Base-by-base conservation (phyloP, 2,113 vertebrate species). In the Passer domesticus region DNA sequence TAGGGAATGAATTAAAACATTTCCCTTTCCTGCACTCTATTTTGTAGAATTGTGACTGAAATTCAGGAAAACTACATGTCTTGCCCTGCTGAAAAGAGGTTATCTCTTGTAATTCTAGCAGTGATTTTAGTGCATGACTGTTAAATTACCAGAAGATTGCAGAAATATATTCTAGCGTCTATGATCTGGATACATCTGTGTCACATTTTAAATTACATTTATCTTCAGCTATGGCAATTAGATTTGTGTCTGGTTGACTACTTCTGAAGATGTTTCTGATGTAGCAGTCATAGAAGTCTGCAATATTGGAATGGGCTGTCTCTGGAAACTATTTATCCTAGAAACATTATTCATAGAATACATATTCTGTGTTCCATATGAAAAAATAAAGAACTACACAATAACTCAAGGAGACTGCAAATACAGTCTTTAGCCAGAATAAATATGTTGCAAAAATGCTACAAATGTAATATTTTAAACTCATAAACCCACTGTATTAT, bases 191-290 rank as follows among this genome's bases (percentile, higher is more conserved):
- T 80, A 94, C 50, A 77, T 87, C 68, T 94, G 56, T 82, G 52
- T 92, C 55, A 47, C 35, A 89, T 95, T 96, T 94, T 89, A 66
- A 92, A 86, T 92, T 93, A 74, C 69, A 72, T 76, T 90, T 96
- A 82, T 81, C 85, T 95, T 84, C 90, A 95, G 58, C 82, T 86
- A 46, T 67, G 25, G 64, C 66, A 90, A 91, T 96, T 94, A 94
- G 46, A 72, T 85, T 75, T 70, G 49, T 60, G 49, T 28, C 52
- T 95, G 66, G 11, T 17, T 94, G 79, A 96, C 87, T 96, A 66
- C 73, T 93, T 96, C 63, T 87, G 84, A 87, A 96, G 76, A 82
- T 80, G 53, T 89, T 88, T 79, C 91, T 80, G 70, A 88, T 85
- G 68, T 56, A 91, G 21, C 19, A 82, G 78, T 35, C 47, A 68